These are phyloP conservation scores for Columba guinea DNA, from an alignment of 2,797 vertebrate species.

Conservation along the genomic window DNA sequence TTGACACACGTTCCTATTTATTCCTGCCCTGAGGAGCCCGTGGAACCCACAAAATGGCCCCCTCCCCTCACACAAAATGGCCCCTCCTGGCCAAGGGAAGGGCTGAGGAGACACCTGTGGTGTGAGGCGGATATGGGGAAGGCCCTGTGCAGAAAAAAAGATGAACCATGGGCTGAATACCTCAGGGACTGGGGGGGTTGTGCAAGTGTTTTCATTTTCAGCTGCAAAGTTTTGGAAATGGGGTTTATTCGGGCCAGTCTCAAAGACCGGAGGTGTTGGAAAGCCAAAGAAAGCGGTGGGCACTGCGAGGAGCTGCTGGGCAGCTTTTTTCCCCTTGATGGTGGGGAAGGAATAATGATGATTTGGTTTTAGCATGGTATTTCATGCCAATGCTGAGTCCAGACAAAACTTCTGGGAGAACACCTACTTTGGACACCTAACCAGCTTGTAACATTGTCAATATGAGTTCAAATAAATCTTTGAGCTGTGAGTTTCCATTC, in stretches of 20 bases:
- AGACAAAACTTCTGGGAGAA: neutral
- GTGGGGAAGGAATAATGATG: accelerated
- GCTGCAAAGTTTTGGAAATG: neutral
- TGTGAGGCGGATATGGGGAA: accelerated
- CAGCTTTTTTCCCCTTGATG: neutral
- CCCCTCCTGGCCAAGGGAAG: neutral
- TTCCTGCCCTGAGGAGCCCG: neutral
- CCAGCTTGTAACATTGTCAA: accelerated
- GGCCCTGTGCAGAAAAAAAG: accelerated
- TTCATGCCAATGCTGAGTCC: neutral
- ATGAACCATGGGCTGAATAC: accelerated
- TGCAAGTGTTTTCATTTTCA: neutral
- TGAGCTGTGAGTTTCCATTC: neutral
- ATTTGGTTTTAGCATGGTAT: accelerated
- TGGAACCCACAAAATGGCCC: constrained; percentile 46
- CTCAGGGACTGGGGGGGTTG: accelerated
- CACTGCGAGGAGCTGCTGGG: accelerated
- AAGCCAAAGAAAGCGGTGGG: accelerated
- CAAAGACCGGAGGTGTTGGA: neutral
- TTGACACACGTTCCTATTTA: accelerated
- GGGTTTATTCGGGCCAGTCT: neutral
- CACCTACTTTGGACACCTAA: neutral
- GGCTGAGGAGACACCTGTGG: neutral
- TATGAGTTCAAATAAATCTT: neutral
- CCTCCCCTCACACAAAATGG: constrained; percentile 58